A percentile compares a stretch with the other conserved stretches of the same genome.
Evolutionary conservation across 2,113 vertebrate genomes (phyloP).

Genomic region (Toxotes jaculatrix): DNA sequence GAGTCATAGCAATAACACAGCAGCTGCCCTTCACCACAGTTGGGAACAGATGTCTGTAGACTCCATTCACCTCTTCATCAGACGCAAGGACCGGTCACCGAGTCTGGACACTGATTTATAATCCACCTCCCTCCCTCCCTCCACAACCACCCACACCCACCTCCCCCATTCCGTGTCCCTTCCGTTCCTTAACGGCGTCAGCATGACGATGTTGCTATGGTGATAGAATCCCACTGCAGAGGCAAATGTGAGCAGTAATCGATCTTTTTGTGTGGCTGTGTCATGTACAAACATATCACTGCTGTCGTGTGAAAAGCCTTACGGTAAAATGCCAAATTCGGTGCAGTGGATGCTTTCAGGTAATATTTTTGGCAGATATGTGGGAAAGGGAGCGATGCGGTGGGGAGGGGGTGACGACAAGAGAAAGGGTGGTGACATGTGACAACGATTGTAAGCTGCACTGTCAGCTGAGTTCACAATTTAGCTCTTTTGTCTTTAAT

Average conservation of each 20-base stretch:
- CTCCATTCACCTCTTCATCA: conserved; percentile 42
- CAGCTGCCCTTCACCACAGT: conserved; percentile 33
- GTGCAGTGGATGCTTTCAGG: neutral
- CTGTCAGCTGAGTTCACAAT: conserved; percentile 4
- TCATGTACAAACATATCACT: conserved; percentile 31
- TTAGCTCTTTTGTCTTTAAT: neutral
- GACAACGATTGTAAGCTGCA: neutral
- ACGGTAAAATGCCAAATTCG: neutral
- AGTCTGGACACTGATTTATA: conserved; percentile 70
- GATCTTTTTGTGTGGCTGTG: conserved; percentile 36
- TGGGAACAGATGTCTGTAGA: conserved; percentile 4
- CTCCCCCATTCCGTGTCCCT: neutral
- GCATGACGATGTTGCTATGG: conserved; percentile 68
- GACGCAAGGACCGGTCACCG: conserved; percentile 5
- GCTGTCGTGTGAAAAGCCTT: conserved; percentile 10
- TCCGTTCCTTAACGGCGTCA: conserved; percentile 30
- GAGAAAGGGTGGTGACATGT: neutral
- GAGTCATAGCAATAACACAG: conserved; percentile 11
- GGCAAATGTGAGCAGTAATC: conserved; percentile 53
- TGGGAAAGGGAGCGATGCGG: neutral
- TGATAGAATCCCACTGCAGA: conserved; percentile 66
- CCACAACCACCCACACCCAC: too few relatives aligned
- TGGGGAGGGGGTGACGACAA: too few relatives aligned
- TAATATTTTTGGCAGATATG: conserved; percentile 22
- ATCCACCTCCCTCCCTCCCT: conserved; percentile 32